Base-by-base conservation (phyloP, 2,113 vertebrate species). In the Brienomyrus brachyistius region DNA sequence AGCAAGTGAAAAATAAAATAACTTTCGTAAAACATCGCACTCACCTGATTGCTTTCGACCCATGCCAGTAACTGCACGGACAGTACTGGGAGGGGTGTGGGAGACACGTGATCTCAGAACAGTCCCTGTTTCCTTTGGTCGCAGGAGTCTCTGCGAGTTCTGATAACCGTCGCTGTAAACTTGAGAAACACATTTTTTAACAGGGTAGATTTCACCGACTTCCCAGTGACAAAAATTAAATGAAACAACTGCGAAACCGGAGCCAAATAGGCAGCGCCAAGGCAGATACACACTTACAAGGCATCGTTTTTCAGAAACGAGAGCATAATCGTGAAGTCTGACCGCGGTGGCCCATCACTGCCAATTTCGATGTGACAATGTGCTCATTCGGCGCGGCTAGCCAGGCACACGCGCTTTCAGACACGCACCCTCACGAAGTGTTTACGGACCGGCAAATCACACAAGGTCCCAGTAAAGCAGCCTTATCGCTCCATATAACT, bases 381-480 rank as follows among this genome's bases (percentile, higher is more conserved):
- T 45, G 80, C 89, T 80, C 27, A 45, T 89, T 84, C 82, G 83
- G 87, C 56, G 48, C 10, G 10, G 66, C 7, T 45, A 27, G 70
- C 88, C 74, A 88, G 47, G 51, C 86, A 62, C 27, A 40, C 27
- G 5, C 13, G 13, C 70, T 77, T 6, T 77, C 1, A 15, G 54
- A 56, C 59, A 77, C 84, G 52, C 62, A 48, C 47, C 21, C 52
- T 84, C 9, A 23, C 45, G 54, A n/a, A 50, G 9, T 82, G 35
- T 91, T 92, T 91, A 92, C 84, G 74, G 43, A 6, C 90, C 82
- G 89, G 90, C 91, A 92, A 92, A 92, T 90, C 80, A 77, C 89
- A 45, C 89, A 48, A 88, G 91, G 89, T 89, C 86, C 89, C 90
- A 88, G 90, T 89, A 90, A 91, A 85, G 66, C 45, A 87, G 86